A percentile compares a stretch with the other conserved stretches of the same genome.
These are phyloP conservation scores for Dasypogon diadema DNA, from an alignment of 2,888 invertebrate genomes.

Conservation along the genomic window DNA sequence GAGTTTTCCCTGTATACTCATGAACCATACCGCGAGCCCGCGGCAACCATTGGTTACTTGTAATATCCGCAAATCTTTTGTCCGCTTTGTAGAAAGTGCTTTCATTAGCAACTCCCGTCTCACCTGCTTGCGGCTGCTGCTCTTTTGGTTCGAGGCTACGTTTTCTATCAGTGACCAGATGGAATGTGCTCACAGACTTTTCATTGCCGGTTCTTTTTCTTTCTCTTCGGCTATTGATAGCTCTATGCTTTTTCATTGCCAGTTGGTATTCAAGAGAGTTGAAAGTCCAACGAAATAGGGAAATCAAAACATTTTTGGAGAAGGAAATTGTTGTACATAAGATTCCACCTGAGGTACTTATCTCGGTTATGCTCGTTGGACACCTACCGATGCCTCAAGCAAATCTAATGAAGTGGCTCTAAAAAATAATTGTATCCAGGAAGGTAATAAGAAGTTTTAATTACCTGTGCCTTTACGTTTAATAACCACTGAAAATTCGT, in stretches of 20 bases:
- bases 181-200: not conserved
- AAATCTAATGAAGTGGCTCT: not conserved
- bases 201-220: slow-evolving; percentile 27
- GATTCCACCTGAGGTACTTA: not conserved
- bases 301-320: not conserved
- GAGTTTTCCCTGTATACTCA: not conserved
- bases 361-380: not conserved
- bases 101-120: not conserved
- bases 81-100: slow-evolving; percentile 32
- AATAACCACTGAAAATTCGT: no score
- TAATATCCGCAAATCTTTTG: slow-evolving; percentile 14
- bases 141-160: not conserved
- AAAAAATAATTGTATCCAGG: slow-evolving; percentile 23
- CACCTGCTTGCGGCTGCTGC: not conserved
- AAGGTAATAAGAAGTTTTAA: slow-evolving; percentile 17
- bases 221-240: no score
- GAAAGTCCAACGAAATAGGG: slow-evolving; percentile 17
- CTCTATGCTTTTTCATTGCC: no score
- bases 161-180: slow-evolving; percentile 1
- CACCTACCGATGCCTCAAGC: not conserved
- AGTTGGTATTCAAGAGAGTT: no score
- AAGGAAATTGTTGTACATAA: not conserved
- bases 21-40: not conserved
- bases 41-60: not conserved
- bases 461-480: not conserved